These are phyloP conservation scores for Theocolax elegans DNA, from an alignment of 1,140 invertebrate species.

Conservation along the genomic window DNA sequence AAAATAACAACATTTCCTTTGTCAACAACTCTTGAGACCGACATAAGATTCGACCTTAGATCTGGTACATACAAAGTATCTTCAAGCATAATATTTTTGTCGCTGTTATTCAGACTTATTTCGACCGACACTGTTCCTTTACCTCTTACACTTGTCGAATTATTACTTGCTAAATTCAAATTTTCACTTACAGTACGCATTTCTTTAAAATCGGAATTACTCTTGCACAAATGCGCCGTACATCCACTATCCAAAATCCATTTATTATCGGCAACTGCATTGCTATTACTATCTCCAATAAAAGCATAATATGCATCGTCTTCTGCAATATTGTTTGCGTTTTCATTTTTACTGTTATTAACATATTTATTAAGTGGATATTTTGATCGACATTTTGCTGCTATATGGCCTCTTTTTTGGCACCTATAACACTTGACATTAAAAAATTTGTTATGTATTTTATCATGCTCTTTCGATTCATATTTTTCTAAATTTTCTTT, in stretches of 20 bases:
- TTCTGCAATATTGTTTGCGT: not conserved
- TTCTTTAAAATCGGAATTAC: not conserved
- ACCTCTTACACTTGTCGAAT: not conserved
- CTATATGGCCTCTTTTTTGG: not conserved
- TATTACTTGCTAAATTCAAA: conserved; percentile 6
- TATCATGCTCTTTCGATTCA: not conserved
- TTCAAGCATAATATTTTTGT: conserved; percentile 25
- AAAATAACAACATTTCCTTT: conserved; percentile 28
- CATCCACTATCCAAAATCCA: conserved; percentile 35
- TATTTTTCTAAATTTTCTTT: too few species aligned
- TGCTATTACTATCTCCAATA: not conserved
- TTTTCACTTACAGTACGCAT: not conserved
- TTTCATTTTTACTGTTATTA: not conserved
- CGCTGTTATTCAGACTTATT: not conserved
- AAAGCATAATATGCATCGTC: not conserved
- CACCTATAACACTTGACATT: too few species aligned
- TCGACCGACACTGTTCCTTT: conserved; percentile 13
- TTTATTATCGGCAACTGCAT: not conserved
- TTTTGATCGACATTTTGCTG: not conserved
- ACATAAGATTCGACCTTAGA: conserved; percentile 44
- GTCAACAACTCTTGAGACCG: conserved; percentile 42
- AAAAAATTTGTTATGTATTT: not conserved
- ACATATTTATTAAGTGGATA: not conserved
- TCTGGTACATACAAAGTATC: conserved; percentile 45
- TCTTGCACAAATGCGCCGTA: conserved; percentile 30